Percentiles rank a stretch among this genome's conserved stretches.
Conservation (phyloP, 2,113 vertebrate species). For the Microtus oregoni region DNA sequence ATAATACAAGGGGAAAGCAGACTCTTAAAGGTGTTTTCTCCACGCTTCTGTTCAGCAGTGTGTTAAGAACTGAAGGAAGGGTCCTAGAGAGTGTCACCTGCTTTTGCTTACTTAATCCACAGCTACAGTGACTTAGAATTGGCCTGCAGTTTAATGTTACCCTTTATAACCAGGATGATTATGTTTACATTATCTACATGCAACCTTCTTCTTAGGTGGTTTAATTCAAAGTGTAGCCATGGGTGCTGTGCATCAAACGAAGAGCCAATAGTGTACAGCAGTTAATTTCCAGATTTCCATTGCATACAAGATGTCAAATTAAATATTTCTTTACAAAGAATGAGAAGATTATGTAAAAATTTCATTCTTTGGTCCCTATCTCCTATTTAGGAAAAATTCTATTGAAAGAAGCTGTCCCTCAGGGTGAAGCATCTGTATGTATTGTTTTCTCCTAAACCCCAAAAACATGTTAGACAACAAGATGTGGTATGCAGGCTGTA, state of each 20-base stretch:
- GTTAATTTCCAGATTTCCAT: conserved; percentile 68
- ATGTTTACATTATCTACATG: conserved; percentile 53
- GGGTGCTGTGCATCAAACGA: conserved; percentile 50
- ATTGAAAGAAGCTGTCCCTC: conserved; percentile 58
- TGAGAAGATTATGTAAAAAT: conserved; percentile 59
- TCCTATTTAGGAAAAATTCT: conserved; percentile 68
- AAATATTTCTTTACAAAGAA: conserved; percentile 61
- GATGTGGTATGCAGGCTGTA: conserved; percentile 64
- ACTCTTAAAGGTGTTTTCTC: conserved; percentile 27
- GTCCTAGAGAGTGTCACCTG: conserved; percentile 15
- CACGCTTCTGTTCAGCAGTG: conserved; percentile 15
- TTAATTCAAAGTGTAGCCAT: conserved; percentile 46
- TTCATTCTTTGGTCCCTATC: conserved; percentile 57
- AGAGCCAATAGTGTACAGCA: conserved; percentile 58
- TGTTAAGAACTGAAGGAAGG: conserved; percentile 12
- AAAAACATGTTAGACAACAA: conserved; percentile 64
- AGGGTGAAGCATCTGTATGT: conserved; percentile 59
- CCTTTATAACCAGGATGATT: conserved; percentile 60
- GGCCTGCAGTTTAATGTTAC: conserved; percentile 44
- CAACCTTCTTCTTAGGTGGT: neutral
- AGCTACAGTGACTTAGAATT: conserved; percentile 50
- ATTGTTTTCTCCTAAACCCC: conserved; percentile 58
- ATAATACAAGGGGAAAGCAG: neutral
- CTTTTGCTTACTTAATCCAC: conserved; percentile 55
- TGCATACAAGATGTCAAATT: conserved; percentile 71